phyloP scores from a whole-genome alignment of 2,888 invertebrate genomes.

The Rapana venosa region DNA sequence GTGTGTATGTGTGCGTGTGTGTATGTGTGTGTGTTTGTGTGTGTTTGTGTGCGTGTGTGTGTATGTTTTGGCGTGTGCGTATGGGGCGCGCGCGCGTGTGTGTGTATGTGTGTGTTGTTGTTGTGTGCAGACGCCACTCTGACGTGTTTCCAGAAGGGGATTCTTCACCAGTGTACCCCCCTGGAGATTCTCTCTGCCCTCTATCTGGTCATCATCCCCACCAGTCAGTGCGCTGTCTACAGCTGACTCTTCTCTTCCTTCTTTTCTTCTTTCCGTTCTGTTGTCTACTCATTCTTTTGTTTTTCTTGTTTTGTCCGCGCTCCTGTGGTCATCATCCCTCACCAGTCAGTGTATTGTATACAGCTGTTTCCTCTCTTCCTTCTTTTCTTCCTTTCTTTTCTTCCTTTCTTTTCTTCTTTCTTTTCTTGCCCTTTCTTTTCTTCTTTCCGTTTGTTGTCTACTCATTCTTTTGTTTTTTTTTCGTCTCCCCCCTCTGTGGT shows the following conservation, averaged over 20 bases:
- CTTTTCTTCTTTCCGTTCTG: not conserved
- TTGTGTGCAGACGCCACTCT: slow-evolving; percentile 14
- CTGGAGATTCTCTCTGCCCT: slow-evolving; percentile 38
- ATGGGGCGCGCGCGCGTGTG: no score
- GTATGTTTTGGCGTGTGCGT: not conserved
- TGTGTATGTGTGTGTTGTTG: not conserved
- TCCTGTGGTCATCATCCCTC: slow-evolving; percentile 16
- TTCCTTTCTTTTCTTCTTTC: no score
- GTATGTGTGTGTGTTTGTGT: not conserved
- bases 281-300: not conserved
- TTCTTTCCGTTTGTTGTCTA: not conserved
- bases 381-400: not conserved
- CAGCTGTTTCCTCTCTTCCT: not conserved
- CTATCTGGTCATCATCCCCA: slow-evolving; percentile 26
- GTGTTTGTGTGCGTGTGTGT: not conserved
- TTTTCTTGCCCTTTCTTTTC: not conserved
- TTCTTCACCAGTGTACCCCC: slow-evolving; percentile 23
- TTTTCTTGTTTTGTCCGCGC: not conserved
- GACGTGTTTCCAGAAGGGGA: slow-evolving; percentile 35
- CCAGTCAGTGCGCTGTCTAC: slow-evolving; percentile 25
- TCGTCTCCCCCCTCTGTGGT: no score
- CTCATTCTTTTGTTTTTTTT: not conserved
- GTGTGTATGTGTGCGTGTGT: not conserved
- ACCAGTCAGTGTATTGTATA: slow-evolving; percentile 25
- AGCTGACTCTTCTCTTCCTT: not conserved